phyloP scores from a whole-genome alignment of 2,888 invertebrate species.

The Chrysomela aeneicollis region DNA sequence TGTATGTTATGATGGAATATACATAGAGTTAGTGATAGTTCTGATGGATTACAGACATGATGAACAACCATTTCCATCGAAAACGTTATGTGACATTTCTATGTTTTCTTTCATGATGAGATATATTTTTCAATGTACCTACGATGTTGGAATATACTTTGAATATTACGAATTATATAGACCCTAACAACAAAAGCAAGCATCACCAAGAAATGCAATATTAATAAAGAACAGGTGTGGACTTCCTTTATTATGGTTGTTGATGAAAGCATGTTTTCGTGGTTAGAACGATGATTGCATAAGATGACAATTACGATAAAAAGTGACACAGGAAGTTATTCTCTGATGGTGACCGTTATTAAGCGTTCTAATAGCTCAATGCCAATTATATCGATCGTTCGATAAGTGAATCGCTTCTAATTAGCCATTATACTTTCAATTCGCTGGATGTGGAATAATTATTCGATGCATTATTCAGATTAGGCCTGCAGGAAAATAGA shows the following conservation, averaged over 20 bases:
- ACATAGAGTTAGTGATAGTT: no score
- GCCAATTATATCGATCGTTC: neutral
- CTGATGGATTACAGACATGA: no score
- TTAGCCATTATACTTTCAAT: neutral
- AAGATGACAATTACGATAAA: neutral
- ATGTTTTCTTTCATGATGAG: no score
- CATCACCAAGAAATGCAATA: neutral
- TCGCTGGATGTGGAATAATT: neutral
- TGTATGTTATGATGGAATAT: no score
- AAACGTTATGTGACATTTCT: no score
- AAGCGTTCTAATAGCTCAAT: neutral
- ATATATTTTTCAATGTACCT: no score
- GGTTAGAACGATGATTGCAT: neutral
- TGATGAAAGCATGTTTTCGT: neutral
- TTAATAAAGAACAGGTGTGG: neutral
- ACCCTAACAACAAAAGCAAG: neutral
- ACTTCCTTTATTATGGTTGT: neutral
- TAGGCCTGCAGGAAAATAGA: neutral
- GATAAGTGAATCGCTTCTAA: neutral
- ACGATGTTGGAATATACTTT: no score
- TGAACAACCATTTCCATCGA: no score
- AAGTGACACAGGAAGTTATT: slow-evolving; percentile 1
- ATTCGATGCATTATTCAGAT: neutral
- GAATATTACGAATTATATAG: no score
- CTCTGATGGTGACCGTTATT: neutral